These are phyloP conservation scores for Taenioides sp. DNA, from an alignment of 2,797 vertebrate genomes.

Conservation along the genomic window DNA sequence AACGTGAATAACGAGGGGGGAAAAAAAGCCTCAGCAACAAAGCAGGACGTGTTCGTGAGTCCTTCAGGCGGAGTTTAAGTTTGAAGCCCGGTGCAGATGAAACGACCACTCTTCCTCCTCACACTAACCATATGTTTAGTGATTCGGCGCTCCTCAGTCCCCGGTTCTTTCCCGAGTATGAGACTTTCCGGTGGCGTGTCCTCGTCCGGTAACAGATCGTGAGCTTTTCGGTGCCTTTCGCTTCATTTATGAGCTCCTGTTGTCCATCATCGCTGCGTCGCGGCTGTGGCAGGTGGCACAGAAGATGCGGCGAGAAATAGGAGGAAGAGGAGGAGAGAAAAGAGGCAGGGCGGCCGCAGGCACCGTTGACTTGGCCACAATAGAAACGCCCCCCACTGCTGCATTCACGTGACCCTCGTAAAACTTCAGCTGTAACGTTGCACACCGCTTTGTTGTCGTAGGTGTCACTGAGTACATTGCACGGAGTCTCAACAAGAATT, in stretches of 20 bases:
- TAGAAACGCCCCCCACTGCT: constrained; percentile 66
- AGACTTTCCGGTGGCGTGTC: not conserved
- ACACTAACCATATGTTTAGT: constrained; percentile 63
- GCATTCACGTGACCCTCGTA: constrained; percentile 54
- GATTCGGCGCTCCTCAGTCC: constrained; percentile 26
- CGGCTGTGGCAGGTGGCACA: constrained; percentile 57
- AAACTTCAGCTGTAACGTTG: constrained; percentile 7
- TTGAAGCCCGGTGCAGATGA: constrained; percentile 19
- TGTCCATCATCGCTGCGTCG: constrained; percentile 66
- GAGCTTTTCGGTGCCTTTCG: constrained; percentile 4
- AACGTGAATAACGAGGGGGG: not conserved
- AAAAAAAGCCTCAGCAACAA: not conserved
- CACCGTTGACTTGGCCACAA: constrained; percentile 34
- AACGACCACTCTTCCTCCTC: constrained; percentile 40
- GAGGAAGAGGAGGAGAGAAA: constrained; percentile 41
- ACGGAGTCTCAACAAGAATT: not conserved
- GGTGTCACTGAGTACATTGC: not conserved
- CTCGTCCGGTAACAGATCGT: not conserved
- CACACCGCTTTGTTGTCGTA: not conserved
- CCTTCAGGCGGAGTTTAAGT: not conserved
- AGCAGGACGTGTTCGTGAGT: not conserved
- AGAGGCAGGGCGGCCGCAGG: constrained; percentile 28
- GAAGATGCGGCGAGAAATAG: constrained; percentile 51
- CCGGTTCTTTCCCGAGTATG: not conserved
- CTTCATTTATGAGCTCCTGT: constrained; percentile 44